Percentiles rank a stretch among this genome's conserved stretches.
Evolutionary conservation across 2,888 invertebrate species (phyloP).

Genomic region (Diplolepis rosae): DNA sequence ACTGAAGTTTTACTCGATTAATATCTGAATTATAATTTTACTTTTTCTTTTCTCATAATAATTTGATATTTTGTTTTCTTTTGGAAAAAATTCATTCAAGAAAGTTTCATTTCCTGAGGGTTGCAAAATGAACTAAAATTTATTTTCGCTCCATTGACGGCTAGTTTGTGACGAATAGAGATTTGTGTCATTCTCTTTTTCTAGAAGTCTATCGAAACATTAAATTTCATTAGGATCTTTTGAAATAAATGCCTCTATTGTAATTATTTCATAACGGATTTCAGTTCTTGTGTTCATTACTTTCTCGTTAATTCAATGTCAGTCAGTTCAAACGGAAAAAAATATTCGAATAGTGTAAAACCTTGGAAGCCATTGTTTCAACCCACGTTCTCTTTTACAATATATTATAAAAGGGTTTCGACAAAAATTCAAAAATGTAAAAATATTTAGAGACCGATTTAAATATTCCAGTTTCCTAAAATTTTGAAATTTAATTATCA

Average conservation of each 20-base stretch:
- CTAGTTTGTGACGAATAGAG: not conserved
- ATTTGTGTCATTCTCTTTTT: slow-evolving; percentile 13
- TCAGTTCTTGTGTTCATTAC: slow-evolving; percentile 8
- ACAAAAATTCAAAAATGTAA: not conserved
- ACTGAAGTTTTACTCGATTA: too few relatives aligned
- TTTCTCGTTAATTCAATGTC: slow-evolving; percentile 27
- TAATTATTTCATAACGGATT: slow-evolving; percentile 14
- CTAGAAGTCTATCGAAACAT: not conserved
- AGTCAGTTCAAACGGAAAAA: slow-evolving; percentile 15
- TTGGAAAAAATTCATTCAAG: too few relatives aligned
- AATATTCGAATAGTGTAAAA: not conserved
- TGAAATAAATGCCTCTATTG: slow-evolving; percentile 1
- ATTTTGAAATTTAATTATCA: not conserved
- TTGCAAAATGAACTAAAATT: too few relatives aligned
- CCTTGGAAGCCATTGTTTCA: slow-evolving; percentile 26
- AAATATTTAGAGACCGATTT: not conserved
- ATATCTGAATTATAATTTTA: too few relatives aligned
- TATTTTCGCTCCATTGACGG: slow-evolving; percentile 3
- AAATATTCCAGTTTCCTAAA: not conserved
- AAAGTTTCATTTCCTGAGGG: too few relatives aligned
- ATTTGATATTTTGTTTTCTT: too few relatives aligned
- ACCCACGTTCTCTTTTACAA: not conserved
- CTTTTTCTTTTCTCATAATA: too few relatives aligned
- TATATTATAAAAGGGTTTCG: not conserved
- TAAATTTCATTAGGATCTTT: slow-evolving; percentile 10